Evolutionary conservation across 2,113 vertebrate species (phyloP).

Genomic region (Pica pica): DNA sequence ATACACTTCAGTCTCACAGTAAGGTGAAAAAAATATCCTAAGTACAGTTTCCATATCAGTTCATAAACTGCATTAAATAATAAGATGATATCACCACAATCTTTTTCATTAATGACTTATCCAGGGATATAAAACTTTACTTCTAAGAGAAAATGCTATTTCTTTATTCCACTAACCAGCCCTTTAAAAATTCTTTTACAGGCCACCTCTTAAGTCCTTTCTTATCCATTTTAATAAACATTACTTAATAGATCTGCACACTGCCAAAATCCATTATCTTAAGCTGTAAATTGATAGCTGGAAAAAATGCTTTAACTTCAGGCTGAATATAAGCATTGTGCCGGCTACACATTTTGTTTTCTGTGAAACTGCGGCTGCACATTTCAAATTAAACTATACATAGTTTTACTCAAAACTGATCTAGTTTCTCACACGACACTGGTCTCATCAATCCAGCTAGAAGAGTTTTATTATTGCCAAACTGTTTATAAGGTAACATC

Average conservation of each 20-base stretch:
- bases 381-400: constrained; percentile 14
- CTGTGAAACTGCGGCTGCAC: constrained; percentile 36
- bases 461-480: not conserved
- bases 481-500: not conserved
- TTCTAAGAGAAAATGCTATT: constrained; percentile 5
- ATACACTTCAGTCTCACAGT: not conserved
- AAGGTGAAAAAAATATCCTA: not conserved
- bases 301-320: constrained; percentile 34
- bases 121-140: constrained; percentile 19
- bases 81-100: constrained; percentile 18
- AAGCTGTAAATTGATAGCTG: constrained; percentile 60
- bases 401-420: constrained; percentile 12
- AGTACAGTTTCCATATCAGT: constrained; percentile 23
- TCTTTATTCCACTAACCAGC: constrained; percentile 20
- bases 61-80: constrained; percentile 12
- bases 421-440: constrained; percentile 17
- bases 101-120: constrained; percentile 36
- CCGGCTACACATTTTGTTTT: constrained; percentile 24
- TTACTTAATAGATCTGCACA: constrained; percentile 50
- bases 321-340: constrained; percentile 56
- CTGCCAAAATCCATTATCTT: constrained; percentile 62
- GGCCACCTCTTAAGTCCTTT: constrained; percentile 38
- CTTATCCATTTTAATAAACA: constrained; percentile 63
- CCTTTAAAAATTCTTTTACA: constrained; percentile 23
- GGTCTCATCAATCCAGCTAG: not conserved